A percentile compares a stretch with the other conserved stretches of the same genome.
Conservation (phyloP, 37 sponge, comb jelly and placozoan species). For the Hormiphora californensis region DNA sequence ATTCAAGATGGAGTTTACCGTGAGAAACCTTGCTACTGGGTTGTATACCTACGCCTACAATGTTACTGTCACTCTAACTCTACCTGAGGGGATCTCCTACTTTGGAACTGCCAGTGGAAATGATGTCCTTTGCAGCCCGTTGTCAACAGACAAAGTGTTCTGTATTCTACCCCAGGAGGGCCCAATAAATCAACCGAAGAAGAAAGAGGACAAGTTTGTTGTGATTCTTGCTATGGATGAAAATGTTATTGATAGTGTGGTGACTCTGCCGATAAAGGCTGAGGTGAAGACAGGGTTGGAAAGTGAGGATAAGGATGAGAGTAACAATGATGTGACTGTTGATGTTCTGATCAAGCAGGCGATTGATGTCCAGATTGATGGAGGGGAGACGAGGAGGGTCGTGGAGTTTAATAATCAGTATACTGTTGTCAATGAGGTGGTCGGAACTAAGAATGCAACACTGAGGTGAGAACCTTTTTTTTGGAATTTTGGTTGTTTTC, state of each 20-base stretch:
- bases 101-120: too few species aligned
- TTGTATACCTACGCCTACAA: conserved; percentile 18
- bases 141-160: background rate
- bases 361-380: conserved; percentile 27
- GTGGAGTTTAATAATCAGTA: conserved; percentile 38
- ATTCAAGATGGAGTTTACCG: background rate
- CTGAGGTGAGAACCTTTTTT: background rate
- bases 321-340: background rate
- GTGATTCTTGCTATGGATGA: background rate
- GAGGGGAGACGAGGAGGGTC: background rate
- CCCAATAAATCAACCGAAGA: conserved; percentile 33
- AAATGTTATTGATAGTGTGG: background rate
- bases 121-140: too few species aligned
- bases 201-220: background rate
- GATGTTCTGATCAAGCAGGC: background rate
- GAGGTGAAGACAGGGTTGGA: background rate
- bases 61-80: background rate
- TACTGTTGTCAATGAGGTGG: background rate
- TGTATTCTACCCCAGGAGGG: background rate
- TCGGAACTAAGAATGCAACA: background rate
- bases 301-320: background rate
- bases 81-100: background rate
- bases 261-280: background rate
- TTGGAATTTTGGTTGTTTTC: too few species aligned
- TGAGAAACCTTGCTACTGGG: background rate